Percentiles rank a stretch among this genome's conserved stretches.
Evolutionary conservation across 1,140 invertebrate species (phyloP).

Genomic region (Drosophila navojoa): DNA sequence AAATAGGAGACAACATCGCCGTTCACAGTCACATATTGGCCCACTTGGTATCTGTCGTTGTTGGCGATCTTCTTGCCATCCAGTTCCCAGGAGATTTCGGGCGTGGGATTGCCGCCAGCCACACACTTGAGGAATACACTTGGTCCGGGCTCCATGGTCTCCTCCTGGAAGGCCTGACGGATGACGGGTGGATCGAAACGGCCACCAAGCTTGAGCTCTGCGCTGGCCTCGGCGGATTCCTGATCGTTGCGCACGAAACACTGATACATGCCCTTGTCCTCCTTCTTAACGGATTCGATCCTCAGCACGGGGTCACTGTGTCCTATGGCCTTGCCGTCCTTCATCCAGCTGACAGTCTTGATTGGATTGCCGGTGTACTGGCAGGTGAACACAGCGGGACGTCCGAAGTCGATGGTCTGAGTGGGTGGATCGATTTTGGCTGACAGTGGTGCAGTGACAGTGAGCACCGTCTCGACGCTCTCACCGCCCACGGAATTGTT

Average conservation of each 20-base stretch:
- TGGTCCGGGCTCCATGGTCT: conserved; percentile 94
- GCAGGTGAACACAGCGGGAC: conserved; percentile 94
- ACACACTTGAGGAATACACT: conserved; percentile 92
- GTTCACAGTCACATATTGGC: conserved; percentile 93
- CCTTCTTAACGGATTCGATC: conserved; percentile 95
- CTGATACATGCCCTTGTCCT: conserved; percentile 99
- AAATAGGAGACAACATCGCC: conserved; percentile 97
- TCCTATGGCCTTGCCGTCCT: conserved; percentile 93
- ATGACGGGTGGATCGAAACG: conserved; percentile 95
- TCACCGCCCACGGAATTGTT: conserved; percentile 97
- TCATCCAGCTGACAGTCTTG: conserved; percentile 95
- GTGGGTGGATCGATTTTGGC: conserved; percentile 94
- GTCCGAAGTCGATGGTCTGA: conserved; percentile 96
- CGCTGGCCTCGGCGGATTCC: conserved; percentile 95
- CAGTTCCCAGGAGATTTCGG: conserved; percentile 96
- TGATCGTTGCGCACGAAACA: conserved; percentile 97
- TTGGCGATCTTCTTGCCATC: conserved; percentile 94
- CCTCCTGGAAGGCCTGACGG: conserved; percentile 92
- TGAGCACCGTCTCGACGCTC: conserved; percentile 95
- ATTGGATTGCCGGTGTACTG: conserved; percentile 95
- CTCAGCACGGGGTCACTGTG: conserved; percentile 91
- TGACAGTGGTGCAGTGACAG: conserved; percentile 94
- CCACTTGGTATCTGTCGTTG: conserved; percentile 90
- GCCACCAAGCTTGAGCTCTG: conserved; percentile 96
- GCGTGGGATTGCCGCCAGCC: conserved; percentile 92